Evolutionary conservation across 2,113 vertebrate species (phyloP).

Genomic region (Ceratotherium simum): DNA sequence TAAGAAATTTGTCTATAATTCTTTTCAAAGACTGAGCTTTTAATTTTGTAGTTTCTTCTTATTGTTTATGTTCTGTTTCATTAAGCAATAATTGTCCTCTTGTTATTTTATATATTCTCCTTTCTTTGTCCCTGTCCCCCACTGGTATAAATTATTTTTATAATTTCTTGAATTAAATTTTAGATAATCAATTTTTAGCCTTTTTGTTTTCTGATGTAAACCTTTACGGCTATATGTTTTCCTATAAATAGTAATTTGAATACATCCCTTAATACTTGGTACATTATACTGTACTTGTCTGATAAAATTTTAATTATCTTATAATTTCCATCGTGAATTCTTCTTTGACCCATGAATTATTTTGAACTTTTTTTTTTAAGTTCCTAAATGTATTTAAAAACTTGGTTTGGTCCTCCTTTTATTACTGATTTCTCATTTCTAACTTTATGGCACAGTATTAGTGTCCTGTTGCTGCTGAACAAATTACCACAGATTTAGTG

Average conservation of each 20-base stretch:
- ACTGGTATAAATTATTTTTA: background rate
- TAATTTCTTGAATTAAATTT: background rate
- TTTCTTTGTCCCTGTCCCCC: background rate
- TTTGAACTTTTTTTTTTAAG: background rate
- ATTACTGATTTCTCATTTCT: conserved; percentile 8
- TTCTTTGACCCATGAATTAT: background rate
- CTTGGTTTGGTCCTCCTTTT: background rate
- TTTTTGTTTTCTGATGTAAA: conserved; percentile 33
- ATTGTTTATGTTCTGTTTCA: conserved; percentile 11
- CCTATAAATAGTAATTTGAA: background rate
- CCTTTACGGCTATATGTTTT: background rate
- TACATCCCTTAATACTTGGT: background rate
- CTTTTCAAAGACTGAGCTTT: conserved; percentile 37
- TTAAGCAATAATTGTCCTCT: conserved; percentile 28
- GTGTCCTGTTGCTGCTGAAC: background rate
- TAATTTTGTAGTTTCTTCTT: background rate
- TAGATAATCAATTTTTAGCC: background rate
- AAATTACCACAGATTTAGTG: background rate
- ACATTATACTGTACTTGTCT: background rate
- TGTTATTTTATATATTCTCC: conserved; percentile 1
- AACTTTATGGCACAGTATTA: background rate
- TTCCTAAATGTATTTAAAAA: background rate
- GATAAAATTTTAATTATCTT: conserved; percentile 14
- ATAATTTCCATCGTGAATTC: background rate
- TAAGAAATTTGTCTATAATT: conserved; percentile 39